Evolutionary conservation across 2,113 vertebrate genomes (phyloP), one percentile per base, ranked within the genome.

Genomic region (Burhinus oedicnemus): DNA sequence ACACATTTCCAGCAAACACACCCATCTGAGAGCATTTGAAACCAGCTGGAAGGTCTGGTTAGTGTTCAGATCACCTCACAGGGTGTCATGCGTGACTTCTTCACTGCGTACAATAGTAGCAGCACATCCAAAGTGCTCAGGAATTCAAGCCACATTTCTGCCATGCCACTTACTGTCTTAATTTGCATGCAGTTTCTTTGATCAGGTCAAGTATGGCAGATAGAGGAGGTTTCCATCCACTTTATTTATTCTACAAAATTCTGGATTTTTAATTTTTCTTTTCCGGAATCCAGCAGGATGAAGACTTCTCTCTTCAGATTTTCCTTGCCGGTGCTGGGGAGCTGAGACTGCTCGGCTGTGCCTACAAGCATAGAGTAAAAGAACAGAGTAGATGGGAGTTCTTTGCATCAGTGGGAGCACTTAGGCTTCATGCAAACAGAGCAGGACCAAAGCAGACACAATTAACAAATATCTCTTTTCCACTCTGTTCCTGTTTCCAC

Each of bases 1-100:
- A 78, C 71, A 74, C 26, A 45, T 83, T 97, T 96, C 87, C 75
- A 97, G 84, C 82, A 95, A 83, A 94, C 87, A 93, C 85, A 87
- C 86, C 92, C 88, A 91, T 47, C 21, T 91, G 78, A 97, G 57
- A 84, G n/a, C 57, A 80, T 78, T 95, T 30, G 0, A 18, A 79
- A 86, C 38, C 64, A 96, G 45, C 49, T 96, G 90, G 74, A 87
- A 87, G 34, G 34, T 93, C 94, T 95, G 96, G 76, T 89, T 95
- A 96, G 77, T 77, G 51, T 96, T 98, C 40, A 8, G 36, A 94
- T 95, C 92, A 93, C 65, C 52, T 93, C 78, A 9, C n/a, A 92
- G 70, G 26, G 29, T 80, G 22, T 80, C 55, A 82, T 2, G 0
- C 1, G 11, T 66, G 75, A 47, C 62, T 96, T 72, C 55, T 87